Conservation (phyloP, 2,797 vertebrate species). For the Mareca strepera region DNA sequence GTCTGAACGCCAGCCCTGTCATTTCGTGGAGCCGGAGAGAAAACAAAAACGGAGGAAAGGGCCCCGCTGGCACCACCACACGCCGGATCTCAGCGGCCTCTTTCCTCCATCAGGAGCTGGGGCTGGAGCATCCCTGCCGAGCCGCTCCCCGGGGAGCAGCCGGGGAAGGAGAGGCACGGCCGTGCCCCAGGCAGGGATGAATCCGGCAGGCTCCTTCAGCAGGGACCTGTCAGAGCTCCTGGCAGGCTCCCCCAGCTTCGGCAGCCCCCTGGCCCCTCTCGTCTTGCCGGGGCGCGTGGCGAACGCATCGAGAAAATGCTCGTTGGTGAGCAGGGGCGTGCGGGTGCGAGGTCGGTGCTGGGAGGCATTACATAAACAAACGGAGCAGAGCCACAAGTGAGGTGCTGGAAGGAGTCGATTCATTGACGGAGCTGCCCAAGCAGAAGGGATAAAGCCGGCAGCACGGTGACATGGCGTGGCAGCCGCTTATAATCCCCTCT, state of each 20-base stretch:
- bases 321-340: constrained; percentile 3
- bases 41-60: not conserved
- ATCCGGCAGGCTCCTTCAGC: not conserved
- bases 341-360: constrained; percentile 43
- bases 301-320: not conserved
- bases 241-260: not conserved
- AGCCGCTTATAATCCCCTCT: not conserved
- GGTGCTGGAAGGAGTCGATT: constrained; percentile 24
- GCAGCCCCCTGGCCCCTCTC: not conserved
- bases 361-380: constrained; percentile 63
- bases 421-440: constrained; percentile 40
- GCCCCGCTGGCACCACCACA: not conserved
- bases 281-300: not conserved
- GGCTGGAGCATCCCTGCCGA: not conserved
- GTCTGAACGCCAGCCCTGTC: too few species aligned
- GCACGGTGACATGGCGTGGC: not conserved
- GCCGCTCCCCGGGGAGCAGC: not conserved
- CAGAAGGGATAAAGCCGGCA: constrained; percentile 39
- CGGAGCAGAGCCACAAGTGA: constrained; percentile 31
- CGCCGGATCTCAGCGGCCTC: not conserved
- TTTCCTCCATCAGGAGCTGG: not conserved
- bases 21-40: not conserved
- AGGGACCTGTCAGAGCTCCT: not conserved
- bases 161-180: not conserved
- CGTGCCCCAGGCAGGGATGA: not conserved